Conservation (phyloP, 2,797 vertebrate species). For the Spinus pinus region DNA sequence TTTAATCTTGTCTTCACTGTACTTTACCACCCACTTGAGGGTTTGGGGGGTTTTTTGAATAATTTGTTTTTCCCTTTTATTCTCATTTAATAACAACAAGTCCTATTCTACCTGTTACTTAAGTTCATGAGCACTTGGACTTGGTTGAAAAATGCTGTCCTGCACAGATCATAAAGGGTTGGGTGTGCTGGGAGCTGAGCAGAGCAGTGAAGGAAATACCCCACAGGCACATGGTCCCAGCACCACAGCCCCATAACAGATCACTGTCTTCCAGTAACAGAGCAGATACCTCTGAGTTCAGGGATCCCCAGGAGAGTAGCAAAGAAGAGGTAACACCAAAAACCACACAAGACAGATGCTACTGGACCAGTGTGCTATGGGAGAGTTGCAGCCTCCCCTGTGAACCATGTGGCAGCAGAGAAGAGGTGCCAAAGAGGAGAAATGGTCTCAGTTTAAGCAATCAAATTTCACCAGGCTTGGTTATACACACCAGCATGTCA, state of each 20-base stretch:
- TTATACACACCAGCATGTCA: not conserved
- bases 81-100: not conserved
- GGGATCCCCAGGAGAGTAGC: not conserved
- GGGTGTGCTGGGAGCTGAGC: not conserved
- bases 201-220: not conserved
- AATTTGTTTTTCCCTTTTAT: not conserved
- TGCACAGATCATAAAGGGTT: not conserved
- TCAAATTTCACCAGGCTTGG: not conserved
- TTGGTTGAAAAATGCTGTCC: not conserved
- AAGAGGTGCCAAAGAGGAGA: not conserved
- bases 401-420: not conserved
- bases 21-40: not conserved
- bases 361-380: not conserved
- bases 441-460: not conserved
- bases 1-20: not conserved
- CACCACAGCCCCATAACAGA: not conserved
- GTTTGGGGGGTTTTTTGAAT: rapidly evolving
- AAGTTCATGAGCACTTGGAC: not conserved
- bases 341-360: not conserved
- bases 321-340: not conserved
- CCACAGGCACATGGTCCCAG: not conserved
- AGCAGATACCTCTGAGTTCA: not conserved
- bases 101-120: not conserved
- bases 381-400: not conserved
- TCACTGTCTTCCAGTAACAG: not conserved